phyloP scores from a whole-genome alignment of 23 tunicate species.

The Botrylloides violaceus region DNA sequence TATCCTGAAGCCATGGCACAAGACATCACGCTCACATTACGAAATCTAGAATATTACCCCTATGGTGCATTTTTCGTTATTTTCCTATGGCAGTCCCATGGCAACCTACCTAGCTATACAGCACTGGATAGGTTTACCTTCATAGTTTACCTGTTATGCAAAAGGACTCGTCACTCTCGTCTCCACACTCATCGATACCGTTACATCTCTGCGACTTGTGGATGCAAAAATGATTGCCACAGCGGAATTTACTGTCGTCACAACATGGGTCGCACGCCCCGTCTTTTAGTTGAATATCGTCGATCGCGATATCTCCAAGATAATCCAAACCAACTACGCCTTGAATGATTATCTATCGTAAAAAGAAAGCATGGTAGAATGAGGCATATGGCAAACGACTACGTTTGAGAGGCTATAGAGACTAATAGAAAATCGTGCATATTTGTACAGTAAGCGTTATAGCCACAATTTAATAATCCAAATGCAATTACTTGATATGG shows the following conservation, averaged over 20 bases:
- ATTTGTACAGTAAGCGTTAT: too few relatives aligned
- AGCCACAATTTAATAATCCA: too few relatives aligned
- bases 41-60: too few relatives aligned
- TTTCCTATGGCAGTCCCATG: too few relatives aligned
- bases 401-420: too few relatives aligned
- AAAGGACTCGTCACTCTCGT: constrained; percentile 66
- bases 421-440: too few relatives aligned
- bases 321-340: constrained; percentile 46
- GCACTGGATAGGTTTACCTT: too few relatives aligned
- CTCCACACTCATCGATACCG: constrained; percentile 73
- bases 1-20: too few relatives aligned
- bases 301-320: constrained; percentile 75
- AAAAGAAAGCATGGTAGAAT: neutral
- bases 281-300: constrained; percentile 53
- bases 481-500: constrained; percentile 75
- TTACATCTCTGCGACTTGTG: constrained; percentile 34
- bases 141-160: constrained; percentile 25
- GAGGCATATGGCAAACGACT: neutral
- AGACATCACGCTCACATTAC: too few relatives aligned
- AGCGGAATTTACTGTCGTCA: constrained; percentile 28
- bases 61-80: too few relatives aligned
- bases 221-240: constrained; percentile 69
- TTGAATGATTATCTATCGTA: constrained; percentile 49
- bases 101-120: too few relatives aligned
- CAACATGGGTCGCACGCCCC: constrained; percentile 65